These are phyloP conservation scores for Lobophora halterata DNA, from an alignment of 2,888 invertebrate genomes.

Conservation along the genomic window DNA sequence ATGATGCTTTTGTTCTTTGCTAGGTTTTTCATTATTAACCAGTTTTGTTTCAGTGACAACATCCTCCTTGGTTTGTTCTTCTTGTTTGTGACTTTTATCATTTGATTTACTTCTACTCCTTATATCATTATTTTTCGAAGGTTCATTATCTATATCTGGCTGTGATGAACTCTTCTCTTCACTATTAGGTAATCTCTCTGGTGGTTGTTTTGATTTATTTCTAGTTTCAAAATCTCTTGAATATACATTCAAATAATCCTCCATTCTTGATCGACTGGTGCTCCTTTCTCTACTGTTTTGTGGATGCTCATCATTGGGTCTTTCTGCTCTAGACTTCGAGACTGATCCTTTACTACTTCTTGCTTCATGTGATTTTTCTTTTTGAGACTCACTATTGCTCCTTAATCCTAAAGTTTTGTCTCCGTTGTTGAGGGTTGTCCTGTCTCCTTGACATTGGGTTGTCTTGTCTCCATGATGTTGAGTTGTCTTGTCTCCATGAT, in stretches of 20 bases:
- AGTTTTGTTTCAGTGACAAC: conserved; percentile 19
- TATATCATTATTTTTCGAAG: not conserved
- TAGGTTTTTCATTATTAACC: conserved; percentile 15
- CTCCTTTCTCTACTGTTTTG: not conserved
- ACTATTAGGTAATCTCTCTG: too few species aligned
- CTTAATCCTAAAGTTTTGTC: not conserved
- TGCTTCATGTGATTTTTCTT: not conserved
- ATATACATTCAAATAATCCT: too few species aligned
- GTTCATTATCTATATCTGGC: too few species aligned
- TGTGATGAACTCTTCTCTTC: too few species aligned
- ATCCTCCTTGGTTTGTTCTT: conserved; percentile 15
- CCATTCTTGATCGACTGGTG: conserved; percentile 44
- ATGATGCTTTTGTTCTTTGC: conserved; percentile 11
- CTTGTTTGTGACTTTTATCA: conserved; percentile 11
- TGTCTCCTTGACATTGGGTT: not conserved
- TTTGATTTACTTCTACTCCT: conserved; percentile 1
- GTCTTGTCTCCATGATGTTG: conserved; percentile 11
- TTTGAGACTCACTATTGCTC: conserved; percentile 36
- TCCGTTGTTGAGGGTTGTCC: too few species aligned
- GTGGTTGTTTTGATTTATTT: too few species aligned
- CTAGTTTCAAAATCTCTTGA: too few species aligned
- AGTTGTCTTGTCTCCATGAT: too few species aligned
- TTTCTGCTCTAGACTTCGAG: not conserved
- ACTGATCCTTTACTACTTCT: not conserved
- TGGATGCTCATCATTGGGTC: not conserved